Percentiles rank a stretch among this genome's conserved stretches.
Evolutionary conservation across 2,113 vertebrate genomes (phyloP).

Genomic region (Ammodytes dubius): DNA sequence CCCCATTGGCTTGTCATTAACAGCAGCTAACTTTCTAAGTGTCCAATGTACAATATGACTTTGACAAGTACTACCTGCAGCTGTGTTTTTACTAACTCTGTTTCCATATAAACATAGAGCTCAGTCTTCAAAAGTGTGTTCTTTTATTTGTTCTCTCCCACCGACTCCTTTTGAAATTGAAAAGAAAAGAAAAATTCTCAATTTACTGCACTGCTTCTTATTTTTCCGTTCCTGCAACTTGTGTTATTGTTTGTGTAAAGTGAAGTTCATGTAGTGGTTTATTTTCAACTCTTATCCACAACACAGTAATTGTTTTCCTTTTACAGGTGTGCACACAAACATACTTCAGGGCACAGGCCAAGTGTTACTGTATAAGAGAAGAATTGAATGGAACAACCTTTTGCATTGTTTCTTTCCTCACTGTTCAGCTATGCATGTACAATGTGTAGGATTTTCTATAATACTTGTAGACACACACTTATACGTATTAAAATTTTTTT

Average conservation of each 20-base stretch:
- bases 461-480: too few species aligned
- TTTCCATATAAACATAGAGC: conserved; percentile 27
- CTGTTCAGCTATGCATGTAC: background rate
- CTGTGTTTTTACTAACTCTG: conserved; percentile 19
- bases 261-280: background rate
- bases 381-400: background rate
- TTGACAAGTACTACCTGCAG: conserved; percentile 44
- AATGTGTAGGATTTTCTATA: background rate
- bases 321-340: background rate
- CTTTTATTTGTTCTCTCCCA: background rate
- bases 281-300: background rate
- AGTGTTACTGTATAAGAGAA: background rate
- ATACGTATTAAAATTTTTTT: background rate
- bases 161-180: background rate
- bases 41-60: conserved; percentile 29
- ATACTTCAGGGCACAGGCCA: background rate
- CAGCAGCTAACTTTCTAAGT: conserved; percentile 35
- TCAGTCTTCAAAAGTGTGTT: background rate
- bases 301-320: background rate
- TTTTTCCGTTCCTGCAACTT: conserved; percentile 3
- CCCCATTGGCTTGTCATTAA: conserved; percentile 72
- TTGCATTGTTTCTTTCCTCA: background rate
- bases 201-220: background rate
- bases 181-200: background rate
- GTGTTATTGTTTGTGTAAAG: background rate